A percentile compares a stretch with the other conserved stretches of the same genome.
Evolutionary conservation across 2,888 invertebrate species (phyloP).

Genomic region (Drosophila fungiperda): DNA sequence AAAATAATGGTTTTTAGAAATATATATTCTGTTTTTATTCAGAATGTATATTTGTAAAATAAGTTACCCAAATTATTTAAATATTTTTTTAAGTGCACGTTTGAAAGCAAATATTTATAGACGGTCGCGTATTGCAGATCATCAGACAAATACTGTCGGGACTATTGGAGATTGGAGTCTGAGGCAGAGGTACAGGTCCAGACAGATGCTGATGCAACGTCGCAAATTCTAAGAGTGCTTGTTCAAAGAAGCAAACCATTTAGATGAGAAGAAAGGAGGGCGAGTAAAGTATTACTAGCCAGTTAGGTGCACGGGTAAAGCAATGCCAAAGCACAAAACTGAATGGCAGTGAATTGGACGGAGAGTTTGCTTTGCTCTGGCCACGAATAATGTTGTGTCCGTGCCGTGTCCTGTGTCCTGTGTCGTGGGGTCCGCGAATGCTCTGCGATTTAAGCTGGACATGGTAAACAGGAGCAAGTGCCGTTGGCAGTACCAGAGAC

Average conservation of each 20-base stretch:
- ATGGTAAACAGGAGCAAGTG: slow-evolving; percentile 61
- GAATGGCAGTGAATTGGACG: slow-evolving; percentile 43
- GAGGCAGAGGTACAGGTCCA: slow-evolving; percentile 13
- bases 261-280: background rate
- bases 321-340: slow-evolving; percentile 21
- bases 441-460: slow-evolving; percentile 63
- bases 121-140: background rate
- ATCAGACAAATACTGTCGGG: background rate
- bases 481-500: slow-evolving; percentile 39
- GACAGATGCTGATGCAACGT: slow-evolving; percentile 54
- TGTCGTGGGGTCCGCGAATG: slow-evolving; percentile 43
- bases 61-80: background rate
- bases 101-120: slow-evolving; percentile 1
- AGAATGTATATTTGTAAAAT: too few species aligned
- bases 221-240: slow-evolving; percentile 61
- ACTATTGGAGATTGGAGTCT: background rate
- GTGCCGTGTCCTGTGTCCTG: slow-evolving; percentile 11
- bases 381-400: slow-evolving; percentile 39
- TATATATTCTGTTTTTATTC: background rate
- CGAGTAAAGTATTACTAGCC: slow-evolving; percentile 5
- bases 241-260: slow-evolving; percentile 57
- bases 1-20: background rate
- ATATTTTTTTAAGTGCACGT: background rate
- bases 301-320: slow-evolving; percentile 12
- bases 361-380: slow-evolving; percentile 43